These are phyloP conservation scores for Yponomeuta sedellus DNA, from an alignment of 2,888 invertebrate genomes.

Conservation along the genomic window DNA sequence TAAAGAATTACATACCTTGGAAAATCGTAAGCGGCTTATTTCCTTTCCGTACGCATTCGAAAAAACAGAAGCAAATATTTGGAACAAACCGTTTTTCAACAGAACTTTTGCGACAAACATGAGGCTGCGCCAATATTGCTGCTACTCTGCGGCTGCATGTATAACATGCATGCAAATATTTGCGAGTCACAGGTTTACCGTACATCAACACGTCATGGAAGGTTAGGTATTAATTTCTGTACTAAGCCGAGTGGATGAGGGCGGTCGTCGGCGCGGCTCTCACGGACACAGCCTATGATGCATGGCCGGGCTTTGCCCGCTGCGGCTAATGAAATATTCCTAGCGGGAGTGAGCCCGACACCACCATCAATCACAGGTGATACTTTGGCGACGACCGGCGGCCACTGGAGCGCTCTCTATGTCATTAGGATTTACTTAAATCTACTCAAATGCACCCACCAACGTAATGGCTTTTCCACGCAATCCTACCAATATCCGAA, in stretches of 20 bases:
- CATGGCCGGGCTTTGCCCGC: conserved; percentile 58
- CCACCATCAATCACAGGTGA: conserved; percentile 64
- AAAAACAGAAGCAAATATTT: neutral
- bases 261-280: conserved; percentile 50
- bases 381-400: conserved; percentile 39
- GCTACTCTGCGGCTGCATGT: neutral
- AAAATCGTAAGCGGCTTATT: conserved; percentile 11
- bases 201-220: conserved; percentile 40
- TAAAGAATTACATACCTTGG: neutral
- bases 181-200: conserved; percentile 32
- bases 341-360: conserved; percentile 58
- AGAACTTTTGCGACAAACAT: neutral
- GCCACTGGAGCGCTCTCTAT: conserved; percentile 10
- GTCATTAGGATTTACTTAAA: conserved; percentile 2
- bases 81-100: neutral
- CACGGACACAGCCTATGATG: conserved; percentile 61
- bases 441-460: neutral
- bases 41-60: neutral
- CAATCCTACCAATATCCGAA: neutral
- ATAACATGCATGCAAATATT: conserved; percentile 4
- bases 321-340: conserved; percentile 71
- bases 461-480: neutral
- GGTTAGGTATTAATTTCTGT: conserved; percentile 62
- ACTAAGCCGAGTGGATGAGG: conserved; percentile 63
- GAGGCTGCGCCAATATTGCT: neutral